phyloP scores from a whole-genome alignment of 2,888 invertebrate species.

The Drosophila formosana region DNA sequence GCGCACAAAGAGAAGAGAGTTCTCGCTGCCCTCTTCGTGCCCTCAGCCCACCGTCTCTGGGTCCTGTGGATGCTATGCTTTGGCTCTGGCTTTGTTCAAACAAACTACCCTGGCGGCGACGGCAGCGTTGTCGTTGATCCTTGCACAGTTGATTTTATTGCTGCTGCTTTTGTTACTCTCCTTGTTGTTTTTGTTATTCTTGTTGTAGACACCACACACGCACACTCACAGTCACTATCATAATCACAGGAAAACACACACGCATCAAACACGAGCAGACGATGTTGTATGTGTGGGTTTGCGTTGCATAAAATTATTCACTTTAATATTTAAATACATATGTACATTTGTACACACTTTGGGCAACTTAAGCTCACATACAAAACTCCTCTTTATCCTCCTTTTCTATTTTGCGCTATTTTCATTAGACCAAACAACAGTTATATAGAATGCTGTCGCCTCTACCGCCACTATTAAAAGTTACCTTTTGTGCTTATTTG shows the following conservation, averaged over 20 bases:
- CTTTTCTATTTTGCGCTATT: conserved; percentile 31
- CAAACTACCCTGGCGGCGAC: conserved; percentile 77
- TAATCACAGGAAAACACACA: conserved; percentile 45
- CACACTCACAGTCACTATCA: conserved; percentile 21
- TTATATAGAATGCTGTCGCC: conserved; percentile 41
- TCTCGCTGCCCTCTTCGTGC: conserved; percentile 26
- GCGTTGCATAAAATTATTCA: conserved; percentile 61
- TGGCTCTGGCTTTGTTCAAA: conserved; percentile 67
- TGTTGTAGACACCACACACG: conserved; percentile 62
- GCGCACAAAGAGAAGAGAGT: conserved; percentile 67
- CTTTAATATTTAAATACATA: conserved; percentile 45
- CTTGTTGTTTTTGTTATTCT: conserved; percentile 60
- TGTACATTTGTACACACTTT: conserved; percentile 53
- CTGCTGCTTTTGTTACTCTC: conserved; percentile 29
- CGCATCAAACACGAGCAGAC: conserved; percentile 47
- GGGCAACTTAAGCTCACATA: conserved; percentile 25
- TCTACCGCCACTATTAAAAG: conserved; percentile 49
- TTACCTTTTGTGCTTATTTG: conserved; percentile 39
- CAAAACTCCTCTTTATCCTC: conserved; percentile 6
- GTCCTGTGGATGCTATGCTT: conserved; percentile 49
- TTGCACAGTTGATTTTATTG: conserved; percentile 54
- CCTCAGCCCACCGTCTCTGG: conserved; percentile 28
- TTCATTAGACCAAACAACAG: conserved; percentile 60
- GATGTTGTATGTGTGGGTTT: conserved; percentile 30
- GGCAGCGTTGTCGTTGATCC: conserved; percentile 63